Evolutionary conservation across 2,888 invertebrate species (phyloP), one percentile per base, ranked within the genome.

Genomic region (Ecliptopera silaceata): DNA sequence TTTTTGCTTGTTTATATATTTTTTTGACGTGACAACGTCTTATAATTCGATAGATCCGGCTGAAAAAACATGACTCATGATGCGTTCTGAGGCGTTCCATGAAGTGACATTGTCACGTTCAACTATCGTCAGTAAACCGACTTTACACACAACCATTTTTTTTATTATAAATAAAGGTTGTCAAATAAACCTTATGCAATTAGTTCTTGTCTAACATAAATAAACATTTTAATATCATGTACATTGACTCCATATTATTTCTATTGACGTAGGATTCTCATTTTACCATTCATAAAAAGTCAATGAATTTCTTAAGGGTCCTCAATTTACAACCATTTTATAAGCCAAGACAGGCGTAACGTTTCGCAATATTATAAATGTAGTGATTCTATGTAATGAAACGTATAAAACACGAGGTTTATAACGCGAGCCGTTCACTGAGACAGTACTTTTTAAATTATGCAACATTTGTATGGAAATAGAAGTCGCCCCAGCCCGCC

Each of bases 401-500:
- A 63, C 58, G 55, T 75, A 77, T 79, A 82, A 83, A 84, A 80
- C 70, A 74, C 72, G 73, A 77, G 69, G 79, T 84, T 84, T 83
- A 81, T 79, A 80, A 77, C 76, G 72, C 74, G 67, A 75, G 60
- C 68, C 69, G 71, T 69, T 74, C 76, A 79, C 42, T 70, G 70
- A 73, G 73, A 78, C 70, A 72, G 74, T 77, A 75, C 56, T 75
- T 74, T 82, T 79, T 88, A 90, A 90, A 89, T 88, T 88, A 88
- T 89, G 84, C 88, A 88, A 83, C 89, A 90, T 90, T 91, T 89
- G 81, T 85, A 91, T 91, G 90, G 87, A 84, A 90, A 91, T 89
- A 81, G 70, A 74, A 70, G 82, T 72, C 82, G 76, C 82, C 85
- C 77, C 73, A 69, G 74, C 75, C 75, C 67, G 70, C 69, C 72